Percentiles rank a stretch among this genome's conserved stretches.
Evolutionary conservation across 2,113 vertebrate genomes (phyloP).

Genomic region (Stegastes partitus): DNA sequence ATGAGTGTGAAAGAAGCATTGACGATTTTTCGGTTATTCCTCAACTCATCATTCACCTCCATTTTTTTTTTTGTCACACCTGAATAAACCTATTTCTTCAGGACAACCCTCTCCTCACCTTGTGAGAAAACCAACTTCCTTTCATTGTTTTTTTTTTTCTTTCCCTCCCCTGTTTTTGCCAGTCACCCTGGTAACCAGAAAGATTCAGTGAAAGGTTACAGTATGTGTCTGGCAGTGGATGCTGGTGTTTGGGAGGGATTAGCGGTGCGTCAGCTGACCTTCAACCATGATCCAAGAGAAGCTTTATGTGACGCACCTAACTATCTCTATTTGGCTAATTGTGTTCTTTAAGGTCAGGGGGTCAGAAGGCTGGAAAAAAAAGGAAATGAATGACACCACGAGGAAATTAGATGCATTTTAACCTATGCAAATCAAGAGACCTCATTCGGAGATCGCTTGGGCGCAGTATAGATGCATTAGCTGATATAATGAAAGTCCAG

Average conservation of each 20-base stretch:
- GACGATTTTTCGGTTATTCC: slow-evolving; percentile 12
- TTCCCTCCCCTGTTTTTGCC: slow-evolving; percentile 33
- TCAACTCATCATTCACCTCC: background rate
- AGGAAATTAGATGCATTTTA: slow-evolving; percentile 8
- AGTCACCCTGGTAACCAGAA: slow-evolving; percentile 55
- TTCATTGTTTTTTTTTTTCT: background rate
- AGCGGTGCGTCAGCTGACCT: background rate
- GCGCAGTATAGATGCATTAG: background rate
- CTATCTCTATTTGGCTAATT: slow-evolving; percentile 3
- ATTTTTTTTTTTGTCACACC: slow-evolving; percentile 44
- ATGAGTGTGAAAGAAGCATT: background rate
- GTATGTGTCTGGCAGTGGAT: background rate
- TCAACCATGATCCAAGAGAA: slow-evolving; percentile 15
- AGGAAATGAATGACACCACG: slow-evolving; percentile 9
- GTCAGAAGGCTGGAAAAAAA: slow-evolving; percentile 13
- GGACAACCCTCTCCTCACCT: slow-evolving; percentile 7
- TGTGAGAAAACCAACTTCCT: slow-evolving; percentile 23
- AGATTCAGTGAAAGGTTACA: slow-evolving; percentile 30
- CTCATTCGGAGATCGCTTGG: background rate
- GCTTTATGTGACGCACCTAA: slow-evolving; percentile 5
- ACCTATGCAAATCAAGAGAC: slow-evolving; percentile 3
- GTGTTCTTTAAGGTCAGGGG: slow-evolving; percentile 15
- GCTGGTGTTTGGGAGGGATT: background rate
- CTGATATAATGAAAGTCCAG: slow-evolving; percentile 11
- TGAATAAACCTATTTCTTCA: slow-evolving; percentile 45